These are phyloP conservation scores for Brachionus rotundiformis DNA, from an alignment of 1,140 invertebrate species.

Conservation along the genomic window DNA sequence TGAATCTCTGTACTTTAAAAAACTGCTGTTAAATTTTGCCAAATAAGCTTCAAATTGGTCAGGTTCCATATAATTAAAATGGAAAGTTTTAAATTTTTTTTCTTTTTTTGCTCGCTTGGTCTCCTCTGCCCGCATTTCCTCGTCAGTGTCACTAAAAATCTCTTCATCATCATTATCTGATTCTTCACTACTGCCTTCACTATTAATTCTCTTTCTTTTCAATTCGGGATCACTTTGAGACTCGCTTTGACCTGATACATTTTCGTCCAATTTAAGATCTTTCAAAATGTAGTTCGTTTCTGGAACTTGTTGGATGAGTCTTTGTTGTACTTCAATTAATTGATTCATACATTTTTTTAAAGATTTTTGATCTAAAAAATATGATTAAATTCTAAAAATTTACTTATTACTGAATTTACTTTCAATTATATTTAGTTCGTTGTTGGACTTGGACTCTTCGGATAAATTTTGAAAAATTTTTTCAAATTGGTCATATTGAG, in stretches of 20 bases:
- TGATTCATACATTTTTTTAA: constrained; percentile 70
- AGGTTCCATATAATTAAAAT: constrained; percentile 68
- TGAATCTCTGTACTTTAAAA: constrained; percentile 70
- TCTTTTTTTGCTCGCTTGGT: constrained; percentile 57
- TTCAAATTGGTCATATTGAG: constrained; percentile 67
- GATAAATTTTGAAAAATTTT: constrained; percentile 65
- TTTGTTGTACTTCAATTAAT: constrained; percentile 68
- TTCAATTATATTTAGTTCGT: constrained; percentile 54
- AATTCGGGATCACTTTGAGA: constrained; percentile 50
- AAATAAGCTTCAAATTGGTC: constrained; percentile 71
- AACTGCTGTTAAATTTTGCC: constrained; percentile 69
- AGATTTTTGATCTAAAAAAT: constrained; percentile 61
- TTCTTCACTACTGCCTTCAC: constrained; percentile 19
- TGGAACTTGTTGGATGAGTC: constrained; percentile 70
- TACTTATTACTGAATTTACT: not conserved
- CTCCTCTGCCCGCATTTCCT: constrained; percentile 63
- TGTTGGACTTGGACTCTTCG: constrained; percentile 65
- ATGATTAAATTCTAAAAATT: too few relatives aligned
- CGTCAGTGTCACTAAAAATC: constrained; percentile 68
- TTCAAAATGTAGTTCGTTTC: constrained; percentile 67
- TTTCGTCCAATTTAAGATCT: not conserved
- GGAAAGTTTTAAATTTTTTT: constrained; percentile 58
- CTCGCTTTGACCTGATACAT: constrained; percentile 42
- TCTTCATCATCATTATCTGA: constrained; percentile 65
- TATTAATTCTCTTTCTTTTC: constrained; percentile 60